Conservation (phyloP, 2,113 vertebrate species). For the Pagrus major region DNA sequence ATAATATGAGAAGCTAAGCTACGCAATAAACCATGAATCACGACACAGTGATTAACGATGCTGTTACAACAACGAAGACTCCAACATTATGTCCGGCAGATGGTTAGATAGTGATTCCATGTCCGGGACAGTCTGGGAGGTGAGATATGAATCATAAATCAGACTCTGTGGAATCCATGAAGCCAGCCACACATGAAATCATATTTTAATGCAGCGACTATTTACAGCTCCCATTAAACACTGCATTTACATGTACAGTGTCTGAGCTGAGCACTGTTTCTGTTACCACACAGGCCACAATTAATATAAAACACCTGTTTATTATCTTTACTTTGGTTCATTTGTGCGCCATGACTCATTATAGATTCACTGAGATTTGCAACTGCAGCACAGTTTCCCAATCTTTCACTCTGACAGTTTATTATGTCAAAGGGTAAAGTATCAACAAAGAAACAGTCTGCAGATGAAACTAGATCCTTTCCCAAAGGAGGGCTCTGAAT, state of each 20-base stretch:
- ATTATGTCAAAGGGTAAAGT: constrained; percentile 38
- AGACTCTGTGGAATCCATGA: constrained; percentile 37
- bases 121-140: constrained; percentile 19
- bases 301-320: constrained; percentile 6
- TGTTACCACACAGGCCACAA: background rate
- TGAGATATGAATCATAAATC: constrained; percentile 42
- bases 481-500: constrained; percentile 40
- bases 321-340: constrained; percentile 15
- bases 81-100: constrained; percentile 33
- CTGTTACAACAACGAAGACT: constrained; percentile 32
- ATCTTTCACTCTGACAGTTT: constrained; percentile 19
- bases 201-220: constrained; percentile 1
- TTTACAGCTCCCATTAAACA: background rate
- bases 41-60: constrained; percentile 56
- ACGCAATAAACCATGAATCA: constrained; percentile 45
- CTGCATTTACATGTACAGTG: background rate
- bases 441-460: constrained; percentile 30
- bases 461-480: constrained; percentile 51
- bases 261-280: background rate
- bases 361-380: constrained; percentile 1
- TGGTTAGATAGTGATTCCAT: constrained; percentile 29
- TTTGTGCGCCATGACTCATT: background rate
- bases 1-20: constrained; percentile 41
- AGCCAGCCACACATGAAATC: constrained; percentile 26
- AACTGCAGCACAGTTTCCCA: constrained; percentile 25